These are phyloP conservation scores for Podiceps cristatus DNA, from an alignment of 2,113 vertebrate genomes.

Conservation along the genomic window DNA sequence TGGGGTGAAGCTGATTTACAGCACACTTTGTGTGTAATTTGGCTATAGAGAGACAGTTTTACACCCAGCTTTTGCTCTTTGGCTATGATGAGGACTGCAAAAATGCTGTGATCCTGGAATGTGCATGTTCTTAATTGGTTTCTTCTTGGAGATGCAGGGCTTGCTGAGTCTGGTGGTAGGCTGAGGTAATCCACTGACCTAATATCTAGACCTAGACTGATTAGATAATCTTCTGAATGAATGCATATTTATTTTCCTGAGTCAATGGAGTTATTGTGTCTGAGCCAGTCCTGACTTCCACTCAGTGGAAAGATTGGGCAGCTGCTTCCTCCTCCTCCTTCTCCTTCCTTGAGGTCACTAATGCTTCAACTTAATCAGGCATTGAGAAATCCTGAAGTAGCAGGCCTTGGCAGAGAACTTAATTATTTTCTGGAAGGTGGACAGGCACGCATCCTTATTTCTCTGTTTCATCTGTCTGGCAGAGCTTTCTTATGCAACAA, in stretches of 20 bases:
- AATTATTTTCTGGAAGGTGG: neutral
- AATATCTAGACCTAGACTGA: slow-evolving; percentile 33
- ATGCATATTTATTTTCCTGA: slow-evolving; percentile 33
- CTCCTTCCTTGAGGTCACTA: neutral
- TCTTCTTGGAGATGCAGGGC: neutral
- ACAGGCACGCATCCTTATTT: neutral
- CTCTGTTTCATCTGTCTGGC: neutral
- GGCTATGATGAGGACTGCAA: neutral
- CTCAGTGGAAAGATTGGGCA: neutral
- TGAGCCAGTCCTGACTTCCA: neutral
- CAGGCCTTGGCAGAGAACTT: neutral
- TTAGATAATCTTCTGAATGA: slow-evolving; percentile 53
- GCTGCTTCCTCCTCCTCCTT: neutral
- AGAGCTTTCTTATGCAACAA: neutral
- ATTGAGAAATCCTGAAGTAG: neutral
- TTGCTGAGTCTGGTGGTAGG: neutral
- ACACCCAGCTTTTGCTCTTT: slow-evolving; percentile 35
- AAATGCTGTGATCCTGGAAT: slow-evolving; percentile 30
- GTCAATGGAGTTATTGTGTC: slow-evolving; percentile 14
- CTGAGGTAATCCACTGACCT: slow-evolving; percentile 27
- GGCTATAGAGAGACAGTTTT: slow-evolving; percentile 27
- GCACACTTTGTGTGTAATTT: slow-evolving; percentile 5
- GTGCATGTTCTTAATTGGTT: neutral
- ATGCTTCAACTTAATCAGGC: neutral
- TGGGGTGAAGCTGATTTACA: slow-evolving; percentile 53